Percentiles rank a stretch among this genome's conserved stretches.
These are phyloP conservation scores for Neogobius melanostomus DNA, from an alignment of 2,113 vertebrate genomes.

Conservation along the genomic window DNA sequence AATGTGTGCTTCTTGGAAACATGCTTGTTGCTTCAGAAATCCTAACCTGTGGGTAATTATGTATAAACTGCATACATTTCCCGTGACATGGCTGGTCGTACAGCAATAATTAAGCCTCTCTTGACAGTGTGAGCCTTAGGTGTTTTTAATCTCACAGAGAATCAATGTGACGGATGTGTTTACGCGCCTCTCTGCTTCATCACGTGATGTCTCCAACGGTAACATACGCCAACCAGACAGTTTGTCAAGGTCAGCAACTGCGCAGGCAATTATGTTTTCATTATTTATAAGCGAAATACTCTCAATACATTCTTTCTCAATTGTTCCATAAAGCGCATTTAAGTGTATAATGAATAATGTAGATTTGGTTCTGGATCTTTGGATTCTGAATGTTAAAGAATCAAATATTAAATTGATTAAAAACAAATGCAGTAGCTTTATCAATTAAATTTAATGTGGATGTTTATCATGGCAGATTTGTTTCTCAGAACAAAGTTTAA, in stretches of 20 bases:
- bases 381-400: too few relatives aligned
- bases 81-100: constrained; percentile 57
- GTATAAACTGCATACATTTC: constrained; percentile 56
- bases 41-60: constrained; percentile 63
- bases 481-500: constrained; percentile 91
- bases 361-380: too few relatives aligned
- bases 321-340: background rate
- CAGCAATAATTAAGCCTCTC: constrained; percentile 59
- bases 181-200: constrained; percentile 35
- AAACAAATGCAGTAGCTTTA: background rate
- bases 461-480: constrained; percentile 31
- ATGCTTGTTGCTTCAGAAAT: constrained; percentile 36
- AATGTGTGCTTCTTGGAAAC: constrained; percentile 43
- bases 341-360: too few relatives aligned
- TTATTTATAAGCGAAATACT: constrained; percentile 4
- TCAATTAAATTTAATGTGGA: constrained; percentile 14
- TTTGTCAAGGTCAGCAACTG: constrained; percentile 30
- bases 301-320: background rate
- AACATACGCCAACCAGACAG: constrained; percentile 29
- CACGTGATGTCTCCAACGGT: constrained; percentile 37
- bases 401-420: too few relatives aligned
- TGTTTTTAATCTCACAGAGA: constrained; percentile 54
- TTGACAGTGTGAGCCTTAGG: constrained; percentile 41
- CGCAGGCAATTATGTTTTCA: background rate
- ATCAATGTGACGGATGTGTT: constrained; percentile 61